A percentile compares a stretch with the other conserved stretches of the same genome.
These are phyloP conservation scores for Glossophaga mutica DNA, from an alignment of 2,797 vertebrate species.

Conservation along the genomic window DNA sequence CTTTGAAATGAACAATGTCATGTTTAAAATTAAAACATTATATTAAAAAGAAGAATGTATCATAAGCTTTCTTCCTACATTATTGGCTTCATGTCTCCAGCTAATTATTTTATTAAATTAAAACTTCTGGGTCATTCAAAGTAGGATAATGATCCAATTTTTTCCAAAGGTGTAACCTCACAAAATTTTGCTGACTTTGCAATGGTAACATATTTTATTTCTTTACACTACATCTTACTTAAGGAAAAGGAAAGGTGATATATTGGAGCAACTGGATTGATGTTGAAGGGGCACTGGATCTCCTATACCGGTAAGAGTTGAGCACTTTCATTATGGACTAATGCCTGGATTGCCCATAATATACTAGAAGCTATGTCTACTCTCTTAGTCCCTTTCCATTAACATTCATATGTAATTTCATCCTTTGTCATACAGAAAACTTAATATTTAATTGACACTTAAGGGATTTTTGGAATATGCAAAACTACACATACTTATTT, in stretches of 20 bases:
- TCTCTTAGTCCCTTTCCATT: not conserved
- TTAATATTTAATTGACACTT: not conserved
- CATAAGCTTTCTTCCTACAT: constrained; percentile 6
- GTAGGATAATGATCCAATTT: not conserved
- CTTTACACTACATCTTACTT: not conserved
- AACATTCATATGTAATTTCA: not conserved
- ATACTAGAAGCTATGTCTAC: not conserved
- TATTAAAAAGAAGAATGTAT: constrained; percentile 9
- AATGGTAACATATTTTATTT: not conserved
- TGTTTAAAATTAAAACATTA: not conserved
- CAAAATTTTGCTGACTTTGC: constrained; percentile 3
- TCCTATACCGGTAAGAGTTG: not conserved
- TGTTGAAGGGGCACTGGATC: not conserved
- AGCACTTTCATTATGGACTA: constrained; percentile 13
- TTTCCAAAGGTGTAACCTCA: constrained; percentile 5
- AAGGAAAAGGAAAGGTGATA: not conserved
- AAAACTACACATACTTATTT: not conserved
- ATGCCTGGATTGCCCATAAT: not conserved
- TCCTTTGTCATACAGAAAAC: not conserved
- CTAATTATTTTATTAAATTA: constrained; percentile 63
- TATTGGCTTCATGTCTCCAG: not conserved
- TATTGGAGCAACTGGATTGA: not conserved
- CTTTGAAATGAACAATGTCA: not conserved
- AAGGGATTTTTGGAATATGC: not conserved
- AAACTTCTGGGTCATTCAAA: constrained; percentile 48